A percentile compares a stretch with the other conserved stretches of the same genome.
Conservation (phyloP, 2,888 invertebrate species). For the Marasmarcha lunaedactyla region DNA sequence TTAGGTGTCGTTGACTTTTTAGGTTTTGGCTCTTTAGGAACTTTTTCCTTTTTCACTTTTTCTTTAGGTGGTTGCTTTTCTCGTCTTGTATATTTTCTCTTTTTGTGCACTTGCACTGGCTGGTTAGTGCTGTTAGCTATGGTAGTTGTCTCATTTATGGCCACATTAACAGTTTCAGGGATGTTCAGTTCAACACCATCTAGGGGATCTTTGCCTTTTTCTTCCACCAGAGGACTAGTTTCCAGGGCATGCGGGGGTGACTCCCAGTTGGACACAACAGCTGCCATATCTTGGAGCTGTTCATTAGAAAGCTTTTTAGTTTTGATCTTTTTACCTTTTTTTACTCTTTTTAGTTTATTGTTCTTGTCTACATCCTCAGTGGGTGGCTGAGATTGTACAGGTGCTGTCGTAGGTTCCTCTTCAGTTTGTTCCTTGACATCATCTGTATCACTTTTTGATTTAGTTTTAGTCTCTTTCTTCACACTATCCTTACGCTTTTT, state of each 20-base stretch:
- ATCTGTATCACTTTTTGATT: conserved; percentile 18
- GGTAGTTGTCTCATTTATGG: conserved; percentile 6
- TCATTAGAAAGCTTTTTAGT: conserved; percentile 43
- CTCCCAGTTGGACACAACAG: conserved; percentile 44
- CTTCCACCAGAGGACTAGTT: conserved; percentile 5
- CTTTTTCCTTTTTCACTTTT: conserved; percentile 20
- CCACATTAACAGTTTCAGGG: conserved; percentile 5
- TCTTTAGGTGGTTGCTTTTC: neutral
- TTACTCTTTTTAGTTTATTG: conserved; percentile 17
- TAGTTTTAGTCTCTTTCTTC: conserved; percentile 29
- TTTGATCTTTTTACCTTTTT: conserved; percentile 28
- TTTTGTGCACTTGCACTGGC: neutral
- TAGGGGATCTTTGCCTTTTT: conserved; percentile 5
- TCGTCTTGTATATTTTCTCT: too few species aligned
- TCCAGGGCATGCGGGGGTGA: conserved; percentile 40
- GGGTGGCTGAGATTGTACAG: neutral
- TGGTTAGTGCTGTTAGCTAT: neutral
- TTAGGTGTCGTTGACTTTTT: conserved; percentile 21
- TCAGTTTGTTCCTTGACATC: conserved; percentile 13
- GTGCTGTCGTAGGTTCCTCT: conserved; percentile 3
- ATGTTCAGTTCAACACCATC: conserved; percentile 4
- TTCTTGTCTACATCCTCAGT: neutral
- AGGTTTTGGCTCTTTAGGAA: conserved; percentile 27
- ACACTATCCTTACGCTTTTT: conserved; percentile 32
- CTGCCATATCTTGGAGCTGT: conserved; percentile 41